Base-by-base conservation (phyloP, 2,888 invertebrate species). In the Drosophila mettleri region DNA sequence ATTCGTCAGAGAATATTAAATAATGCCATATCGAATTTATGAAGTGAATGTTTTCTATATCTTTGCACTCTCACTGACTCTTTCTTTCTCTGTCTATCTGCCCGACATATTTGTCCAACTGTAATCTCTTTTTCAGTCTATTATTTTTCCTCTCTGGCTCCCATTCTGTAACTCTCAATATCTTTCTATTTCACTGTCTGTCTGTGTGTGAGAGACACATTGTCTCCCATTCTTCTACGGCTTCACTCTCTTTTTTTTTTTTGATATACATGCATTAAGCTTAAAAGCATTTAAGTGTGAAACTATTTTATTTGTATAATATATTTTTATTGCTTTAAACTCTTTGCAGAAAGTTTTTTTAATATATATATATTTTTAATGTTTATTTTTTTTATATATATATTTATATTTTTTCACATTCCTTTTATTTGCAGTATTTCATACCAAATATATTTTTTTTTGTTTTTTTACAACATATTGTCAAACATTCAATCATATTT, bases 1-100 rank as follows among this genome's bases (percentile, higher is more conserved):
- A 74, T 57, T 69, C 65, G 65, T 51, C 53, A 69, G 43, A 39
- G 55, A 31, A 48, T 65, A 62, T 70, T 74, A 65, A 74, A 59
- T 74, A 70, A 70, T 65, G 39, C 39, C 62, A 57, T 65, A 57
- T 53, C 59, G 43, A 69, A 69, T 61, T 39, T 20, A 31, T 10
- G 6, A 29, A 36, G 52, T 57, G 45, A 22, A 18, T 39, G 38
- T 52, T 12, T 54, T 31, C 27, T 14, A 33, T 6, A 16, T 18
- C 10, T 14, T 33, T 41, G 16, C 33, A 9, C 55, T 41, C 31
- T n/a, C 34, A 3, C 16, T 53, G 9, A 8, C 34, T 52, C 33
- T 39, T 14, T 16, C 41, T 27, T 3, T 45, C 29, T 22, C 6
- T 59, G 10, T 18, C 20, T 12, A 18, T 2, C 8, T 16, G 8